Base-by-base conservation (phyloP, 2,888 invertebrate species). In the Ormyrus pomaceus region DNA sequence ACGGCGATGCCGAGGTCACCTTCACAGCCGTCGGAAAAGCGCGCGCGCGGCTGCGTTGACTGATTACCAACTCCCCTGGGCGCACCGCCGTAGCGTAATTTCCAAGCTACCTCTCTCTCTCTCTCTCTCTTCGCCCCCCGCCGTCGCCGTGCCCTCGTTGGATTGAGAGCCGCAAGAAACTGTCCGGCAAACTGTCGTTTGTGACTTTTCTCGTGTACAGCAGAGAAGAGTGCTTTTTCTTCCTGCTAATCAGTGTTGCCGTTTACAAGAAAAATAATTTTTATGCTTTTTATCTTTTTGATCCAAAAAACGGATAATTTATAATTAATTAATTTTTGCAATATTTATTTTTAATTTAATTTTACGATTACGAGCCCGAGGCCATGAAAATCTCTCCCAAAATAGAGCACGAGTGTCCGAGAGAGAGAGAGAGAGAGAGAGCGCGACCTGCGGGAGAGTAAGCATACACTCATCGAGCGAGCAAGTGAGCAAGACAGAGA, bases 31-130 rank as follows among this genome's bases (percentile, higher is more conserved):
- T 50, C 82, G 85, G 84, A 84, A 86, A 86, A 87, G 86, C 85
- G 84, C 85, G 85, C 82, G 77, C 87, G 2, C 19, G 19, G 19
- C 19, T 19, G 19, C 19, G 19, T 19, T 90, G 89, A 90, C 87
- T 89, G 90, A 90, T 90, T 87, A 88, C 87, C 86, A 88, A 88
- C 87, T 89, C 89, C 86, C 88, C 8, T 56, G 13, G 9, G 9
- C 9, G n/a, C 53, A 6, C 66, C 55, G 46, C 19, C 19, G 19
- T 19, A 19, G 19, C 65, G 73, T 77, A 80, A 77, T 77, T 75
- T 77, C 58, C 71, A 68, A 53, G 55, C 58, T 71, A 55, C 66
- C 65, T 71, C 76, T 73, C 19, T 19, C 13, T 13, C 13, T 13
- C 13, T 13, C 13, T 13, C 13, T 13, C 13, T 19, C 19, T 19